phyloP scores from a whole-genome alignment of 2,888 invertebrate genomes.

The Nomada ruficornis region DNA sequence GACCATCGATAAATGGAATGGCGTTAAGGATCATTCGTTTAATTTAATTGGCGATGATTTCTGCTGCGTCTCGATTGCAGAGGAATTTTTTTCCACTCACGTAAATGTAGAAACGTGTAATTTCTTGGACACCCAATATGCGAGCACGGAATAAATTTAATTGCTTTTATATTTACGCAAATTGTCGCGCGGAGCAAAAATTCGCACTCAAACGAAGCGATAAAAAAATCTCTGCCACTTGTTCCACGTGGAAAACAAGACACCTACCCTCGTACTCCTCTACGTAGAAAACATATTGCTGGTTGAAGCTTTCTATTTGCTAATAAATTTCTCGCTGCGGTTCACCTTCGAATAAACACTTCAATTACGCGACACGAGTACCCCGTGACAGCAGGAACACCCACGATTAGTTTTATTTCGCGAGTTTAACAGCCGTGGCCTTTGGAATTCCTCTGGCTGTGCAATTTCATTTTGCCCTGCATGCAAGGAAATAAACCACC shows the following conservation, averaged over 20 bases:
- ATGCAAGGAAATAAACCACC: constrained; percentile 10
- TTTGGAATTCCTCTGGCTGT: constrained; percentile 24
- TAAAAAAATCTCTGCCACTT: neutral
- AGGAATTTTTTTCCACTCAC: too few species aligned
- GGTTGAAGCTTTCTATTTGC: constrained; percentile 1
- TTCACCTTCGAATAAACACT: constrained; percentile 9
- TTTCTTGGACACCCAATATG: too few species aligned
- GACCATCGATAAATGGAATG: constrained; percentile 4
- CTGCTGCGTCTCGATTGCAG: neutral
- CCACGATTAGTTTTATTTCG: constrained; percentile 1
- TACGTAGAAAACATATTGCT: neutral
- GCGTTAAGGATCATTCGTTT: constrained; percentile 2
- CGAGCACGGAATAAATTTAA: too few species aligned
- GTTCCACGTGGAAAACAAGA: neutral
- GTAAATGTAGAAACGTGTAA: too few species aligned
- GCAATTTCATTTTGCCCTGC: constrained; percentile 21
- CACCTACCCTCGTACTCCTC: neutral
- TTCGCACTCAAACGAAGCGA: neutral
- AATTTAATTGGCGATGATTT: constrained; percentile 23
- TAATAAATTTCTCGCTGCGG: constrained; percentile 14
- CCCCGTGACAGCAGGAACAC: neutral
- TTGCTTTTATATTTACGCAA: too few species aligned
- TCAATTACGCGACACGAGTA: neutral
- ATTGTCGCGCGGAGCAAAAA: neutral
- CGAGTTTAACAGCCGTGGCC: constrained; percentile 16